Percentiles rank a stretch among this genome's conserved stretches.
Conservation (phyloP, 2,113 vertebrate species). For the Mesitornis unicolor region DNA sequence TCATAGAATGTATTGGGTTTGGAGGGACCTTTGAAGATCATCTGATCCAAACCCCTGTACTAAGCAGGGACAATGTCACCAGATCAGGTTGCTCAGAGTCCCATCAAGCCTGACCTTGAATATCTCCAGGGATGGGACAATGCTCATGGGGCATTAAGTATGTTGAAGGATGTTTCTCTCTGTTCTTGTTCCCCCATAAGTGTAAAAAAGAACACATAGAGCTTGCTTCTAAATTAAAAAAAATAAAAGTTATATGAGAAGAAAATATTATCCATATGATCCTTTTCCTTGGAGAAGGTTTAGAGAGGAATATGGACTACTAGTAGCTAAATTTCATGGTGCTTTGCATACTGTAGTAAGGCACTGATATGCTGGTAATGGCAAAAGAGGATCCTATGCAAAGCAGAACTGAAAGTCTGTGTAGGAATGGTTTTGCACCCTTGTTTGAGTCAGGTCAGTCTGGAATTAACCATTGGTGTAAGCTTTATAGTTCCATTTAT, state of each 20-base stretch:
- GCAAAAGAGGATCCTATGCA: background rate
- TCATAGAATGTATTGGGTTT: no score
- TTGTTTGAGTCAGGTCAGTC: background rate
- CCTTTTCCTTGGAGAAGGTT: background rate
- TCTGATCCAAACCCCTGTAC: no score
- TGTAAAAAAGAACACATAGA: background rate
- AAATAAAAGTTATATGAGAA: background rate
- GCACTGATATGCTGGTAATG: background rate
- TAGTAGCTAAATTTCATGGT: background rate
- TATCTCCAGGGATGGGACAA: no score
- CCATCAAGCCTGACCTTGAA: no score
- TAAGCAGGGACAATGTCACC: no score
- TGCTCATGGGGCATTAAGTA: background rate
- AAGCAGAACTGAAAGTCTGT: background rate
- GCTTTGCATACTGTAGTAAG: background rate
- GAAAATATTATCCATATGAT: background rate
- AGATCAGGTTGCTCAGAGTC: no score
- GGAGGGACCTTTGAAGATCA: no score
- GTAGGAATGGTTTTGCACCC: background rate
- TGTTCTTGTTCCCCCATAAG: background rate
- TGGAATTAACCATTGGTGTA: background rate
- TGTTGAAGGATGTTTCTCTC: background rate
- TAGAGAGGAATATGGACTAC: background rate
- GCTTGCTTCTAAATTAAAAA: background rate
- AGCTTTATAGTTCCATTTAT: background rate